These are phyloP conservation scores for Tychaedon coryphoeus DNA, from an alignment of 2,113 vertebrate species.

Conservation along the genomic window DNA sequence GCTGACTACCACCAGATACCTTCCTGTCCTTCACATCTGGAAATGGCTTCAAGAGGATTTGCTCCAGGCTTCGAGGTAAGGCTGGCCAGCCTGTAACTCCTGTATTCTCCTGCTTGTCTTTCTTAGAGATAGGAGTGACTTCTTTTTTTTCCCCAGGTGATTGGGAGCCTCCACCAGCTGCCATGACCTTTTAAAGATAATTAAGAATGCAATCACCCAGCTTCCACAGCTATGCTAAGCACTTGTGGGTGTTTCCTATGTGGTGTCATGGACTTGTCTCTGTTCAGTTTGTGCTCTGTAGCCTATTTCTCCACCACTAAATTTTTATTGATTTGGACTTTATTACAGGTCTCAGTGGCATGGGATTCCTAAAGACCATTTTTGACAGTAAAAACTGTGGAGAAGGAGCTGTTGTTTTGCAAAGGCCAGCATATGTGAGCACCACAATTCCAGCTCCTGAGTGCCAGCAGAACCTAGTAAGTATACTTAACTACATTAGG, in stretches of 20 bases:
- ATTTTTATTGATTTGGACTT: not conserved
- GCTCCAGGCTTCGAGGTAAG: rapidly evolving
- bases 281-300: not conserved
- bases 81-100: not conserved
- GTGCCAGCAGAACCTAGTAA: not conserved
- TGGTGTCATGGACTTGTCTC: not conserved
- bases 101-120: not conserved
- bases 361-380: not conserved
- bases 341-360: not conserved
- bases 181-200: not conserved
- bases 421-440: not conserved
- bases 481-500: not conserved
- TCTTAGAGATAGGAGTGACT: not conserved
- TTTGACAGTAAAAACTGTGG: not conserved
- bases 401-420: not conserved
- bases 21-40: not conserved
- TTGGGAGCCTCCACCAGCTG: not conserved
- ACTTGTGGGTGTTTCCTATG: not conserved
- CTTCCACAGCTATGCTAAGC: not conserved
- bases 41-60: not conserved
- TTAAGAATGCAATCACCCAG: not conserved
- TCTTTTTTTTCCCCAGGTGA: not conserved
- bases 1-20: not conserved
- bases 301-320: not conserved
- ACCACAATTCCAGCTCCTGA: not conserved